phyloP scores from a whole-genome alignment of 2,113 vertebrate genomes.

The Kryptolebias marmoratus region DNA sequence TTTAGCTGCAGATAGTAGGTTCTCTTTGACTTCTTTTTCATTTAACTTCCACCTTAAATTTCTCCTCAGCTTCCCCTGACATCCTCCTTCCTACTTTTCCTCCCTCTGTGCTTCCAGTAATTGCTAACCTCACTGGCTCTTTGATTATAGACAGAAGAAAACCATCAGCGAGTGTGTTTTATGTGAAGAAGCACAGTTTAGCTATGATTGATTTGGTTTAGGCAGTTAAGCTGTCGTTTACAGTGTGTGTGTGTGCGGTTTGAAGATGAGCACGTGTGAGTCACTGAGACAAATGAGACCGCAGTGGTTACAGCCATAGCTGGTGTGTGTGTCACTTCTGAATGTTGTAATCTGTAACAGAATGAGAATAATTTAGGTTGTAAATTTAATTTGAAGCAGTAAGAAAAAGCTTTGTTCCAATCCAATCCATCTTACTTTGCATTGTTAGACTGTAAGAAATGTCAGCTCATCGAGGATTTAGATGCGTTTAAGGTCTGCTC shows the following conservation, averaged over 20 bases:
- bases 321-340: slow-evolving; percentile 38
- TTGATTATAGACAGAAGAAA: slow-evolving; percentile 69
- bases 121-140: slow-evolving; percentile 58
- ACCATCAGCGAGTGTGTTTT: slow-evolving; percentile 24
- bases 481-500: slow-evolving; percentile 53
- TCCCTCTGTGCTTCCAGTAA: slow-evolving; percentile 61
- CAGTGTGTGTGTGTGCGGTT: slow-evolving; percentile 54
- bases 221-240: slow-evolving; percentile 47
- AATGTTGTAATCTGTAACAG: slow-evolving; percentile 24
- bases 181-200: slow-evolving; percentile 8
- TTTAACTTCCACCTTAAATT: slow-evolving; percentile 8
- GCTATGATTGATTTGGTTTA: slow-evolving; percentile 59
- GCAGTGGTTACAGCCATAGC: slow-evolving; percentile 59
- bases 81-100: slow-evolving; percentile 16
- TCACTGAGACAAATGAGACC: slow-evolving; percentile 60
- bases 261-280: slow-evolving; percentile 65
- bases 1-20: slow-evolving; percentile 20
- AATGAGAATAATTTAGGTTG: slow-evolving; percentile 14
- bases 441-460: slow-evolving; percentile 67
- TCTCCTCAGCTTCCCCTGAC: slow-evolving; percentile 13
- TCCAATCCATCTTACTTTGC: slow-evolving; percentile 46
- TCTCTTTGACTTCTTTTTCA: slow-evolving; percentile 6
- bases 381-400: slow-evolving; percentile 49
- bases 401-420: slow-evolving; percentile 46
- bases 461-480: slow-evolving; percentile 24